Base-by-base conservation (phyloP, 2,888 invertebrate species). In the Itoplectis maculator region DNA sequence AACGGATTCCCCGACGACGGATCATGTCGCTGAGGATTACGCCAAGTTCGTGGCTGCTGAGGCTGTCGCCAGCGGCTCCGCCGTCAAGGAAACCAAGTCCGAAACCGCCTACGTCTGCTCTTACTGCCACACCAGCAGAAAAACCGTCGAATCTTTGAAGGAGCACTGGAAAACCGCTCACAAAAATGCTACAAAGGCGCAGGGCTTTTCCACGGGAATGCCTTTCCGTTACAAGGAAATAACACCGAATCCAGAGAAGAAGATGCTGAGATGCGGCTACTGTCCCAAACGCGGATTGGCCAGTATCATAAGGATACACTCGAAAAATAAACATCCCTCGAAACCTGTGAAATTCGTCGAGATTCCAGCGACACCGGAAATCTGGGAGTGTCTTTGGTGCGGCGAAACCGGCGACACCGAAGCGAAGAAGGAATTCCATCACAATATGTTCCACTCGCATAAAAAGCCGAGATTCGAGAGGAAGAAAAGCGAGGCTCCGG, bases 381-480 rank as follows among this genome's bases (percentile, higher is more conserved):
- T 86, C 13, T 92, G 91, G 91, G 72, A 91, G 42, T 89, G 92
- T 74, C 86, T 90, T 74, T 88, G 91, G 92, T 91, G 93, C 84
- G 79, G 90, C 7, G 92, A 92, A 63, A 86, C 90, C 1, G 92
- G 92, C 72, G 87, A 90, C 0, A 87, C 88, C 2, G 88, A 91
- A 8, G 86, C 84, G 0, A 90, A 91, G n/a, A 89, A 92, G 13
- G 89, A 91, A 2, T 84, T 86, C 0, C 94, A 94, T 86, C 93
- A 93, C 29, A 87, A 88, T 0, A 87, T 91, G 85, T 90, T 89
- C 42, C 94, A 94, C 82, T 92, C 93, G 0, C 92, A 93, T 74
- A 80, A 93, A 4, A 88, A 90, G 1, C 82, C 89, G 15, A 88
- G 89, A 23, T 91, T 90, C 45, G 88, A 84, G 29, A 70, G 83